Base-by-base conservation (phyloP, 2,113 vertebrate genomes). In the Tachysurus vachellii region DNA sequence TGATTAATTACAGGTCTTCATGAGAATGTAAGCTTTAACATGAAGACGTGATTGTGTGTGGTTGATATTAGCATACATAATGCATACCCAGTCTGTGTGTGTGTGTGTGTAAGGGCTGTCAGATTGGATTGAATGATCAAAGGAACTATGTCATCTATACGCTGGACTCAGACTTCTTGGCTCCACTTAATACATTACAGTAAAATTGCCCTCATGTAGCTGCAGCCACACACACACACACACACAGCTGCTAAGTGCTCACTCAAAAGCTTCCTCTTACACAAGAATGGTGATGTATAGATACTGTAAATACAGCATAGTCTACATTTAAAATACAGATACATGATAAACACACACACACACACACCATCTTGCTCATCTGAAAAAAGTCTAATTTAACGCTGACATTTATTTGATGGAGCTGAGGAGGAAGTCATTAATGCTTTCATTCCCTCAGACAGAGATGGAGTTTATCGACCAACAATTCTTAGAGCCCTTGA, bases 51-150 rank as follows among this genome's bases (percentile, higher is more conserved):
- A n/a, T n/a, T 73, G 79, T 82, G 44, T 68, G 61, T 84, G 31
- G n/a, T 19, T 50, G 61, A 28, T 42, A 36, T 44, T 44, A 53
- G 42, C 42, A 50, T 70, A n/a, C 54, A 86, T 62, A 62, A 80
- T 85, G 64, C 36, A 81, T 56, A 13, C 42, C 54, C 10, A 9
- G 9, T 26, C 44, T 85, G 36, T 12, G 19, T 54, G 53, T 56
- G 11, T 17, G 44, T 73, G 57, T 84, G 73, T 84, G 53, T 82
- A n/a, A 86, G 47, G 76, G 75, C 12, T 53, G 85, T 71, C 85
- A 17, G 36, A 21, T 26, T 79, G 56, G 44, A 96, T 96, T 95
- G 96, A 96, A 61, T 56, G 71, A 77, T 47, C 23, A 83, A 36
- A 80, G 62, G 82, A 77, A 85, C 61, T 87, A 26, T 56, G n/a